Conservation (phyloP, 1,140 invertebrate genomes). For the Drosophila serrata region DNA sequence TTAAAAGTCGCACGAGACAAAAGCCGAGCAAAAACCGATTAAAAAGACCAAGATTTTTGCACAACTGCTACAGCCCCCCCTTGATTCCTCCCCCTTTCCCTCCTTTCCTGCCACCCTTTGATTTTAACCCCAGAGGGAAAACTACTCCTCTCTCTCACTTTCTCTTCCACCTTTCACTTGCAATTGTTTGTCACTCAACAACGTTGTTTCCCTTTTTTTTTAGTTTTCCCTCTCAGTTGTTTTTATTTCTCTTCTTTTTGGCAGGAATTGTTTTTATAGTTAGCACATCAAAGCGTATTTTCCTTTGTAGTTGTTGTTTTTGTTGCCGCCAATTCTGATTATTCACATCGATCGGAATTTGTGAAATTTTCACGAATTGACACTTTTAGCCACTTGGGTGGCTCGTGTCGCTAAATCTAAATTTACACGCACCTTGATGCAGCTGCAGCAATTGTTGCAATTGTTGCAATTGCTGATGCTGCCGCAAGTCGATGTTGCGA, state of each 20-base stretch:
- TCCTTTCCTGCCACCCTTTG: background rate
- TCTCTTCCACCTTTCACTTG: constrained; percentile 60
- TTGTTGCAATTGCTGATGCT: background rate
- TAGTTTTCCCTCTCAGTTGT: constrained; percentile 5
- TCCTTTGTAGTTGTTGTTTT: constrained; percentile 18
- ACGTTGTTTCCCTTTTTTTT: constrained; percentile 58
- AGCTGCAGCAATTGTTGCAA: constrained; percentile 22
- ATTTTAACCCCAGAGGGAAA: background rate
- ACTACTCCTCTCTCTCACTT: background rate
- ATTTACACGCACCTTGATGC: constrained; percentile 52
- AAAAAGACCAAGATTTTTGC: constrained; percentile 59
- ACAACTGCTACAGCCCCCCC: constrained; percentile 33
- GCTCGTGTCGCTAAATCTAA: constrained; percentile 50
- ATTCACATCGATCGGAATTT: constrained; percentile 83
- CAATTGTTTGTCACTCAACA: constrained; percentile 83
- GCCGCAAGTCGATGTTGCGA: constrained; percentile 16
- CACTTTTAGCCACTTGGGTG: constrained; percentile 79
- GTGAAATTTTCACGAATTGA: constrained; percentile 82
- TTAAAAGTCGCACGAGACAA: constrained; percentile 82
- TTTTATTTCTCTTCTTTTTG: constrained; percentile 19
- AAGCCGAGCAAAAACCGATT: constrained; percentile 68
- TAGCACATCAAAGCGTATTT: constrained; percentile 65
- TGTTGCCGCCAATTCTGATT: constrained; percentile 75
- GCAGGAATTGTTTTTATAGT: constrained; percentile 58
- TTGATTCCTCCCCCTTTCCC: background rate